Percentiles rank a stretch among this genome's conserved stretches.
Conservation (phyloP, 1,140 invertebrate genomes). For the Bilobella aurantiaca region DNA sequence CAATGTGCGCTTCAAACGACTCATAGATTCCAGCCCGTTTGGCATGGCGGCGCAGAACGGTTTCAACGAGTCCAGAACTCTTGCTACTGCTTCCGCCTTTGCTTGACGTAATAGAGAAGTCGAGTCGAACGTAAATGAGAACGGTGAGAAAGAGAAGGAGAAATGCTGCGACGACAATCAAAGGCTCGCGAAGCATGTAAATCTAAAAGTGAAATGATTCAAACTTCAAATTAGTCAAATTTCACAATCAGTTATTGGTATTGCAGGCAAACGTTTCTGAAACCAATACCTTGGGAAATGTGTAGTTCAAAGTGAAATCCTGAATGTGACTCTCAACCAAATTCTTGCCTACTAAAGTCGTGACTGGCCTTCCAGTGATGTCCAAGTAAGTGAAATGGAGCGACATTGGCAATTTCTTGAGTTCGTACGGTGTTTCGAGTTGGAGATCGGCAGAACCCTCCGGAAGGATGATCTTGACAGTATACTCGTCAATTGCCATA, state of each 20-base stretch:
- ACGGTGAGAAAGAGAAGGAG: constrained; percentile 83
- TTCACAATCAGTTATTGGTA: not conserved
- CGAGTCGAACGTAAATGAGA: constrained; percentile 86
- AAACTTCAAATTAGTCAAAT: too few relatives aligned
- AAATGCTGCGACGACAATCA: constrained; percentile 76
- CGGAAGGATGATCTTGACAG: constrained; percentile 84
- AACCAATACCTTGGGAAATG: constrained; percentile 56
- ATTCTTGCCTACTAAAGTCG: constrained; percentile 75
- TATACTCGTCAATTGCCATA: constrained; percentile 84
- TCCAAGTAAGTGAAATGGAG: constrained; percentile 91
- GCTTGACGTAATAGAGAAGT: constrained; percentile 68
- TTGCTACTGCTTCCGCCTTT: constrained; percentile 39
- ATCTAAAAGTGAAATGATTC: constrained; percentile 29
- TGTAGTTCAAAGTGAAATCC: constrained; percentile 71
- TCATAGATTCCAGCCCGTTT: constrained; percentile 52
- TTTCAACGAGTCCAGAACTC: constrained; percentile 38
- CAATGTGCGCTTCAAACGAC: constrained; percentile 53
- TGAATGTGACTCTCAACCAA: constrained; percentile 95
- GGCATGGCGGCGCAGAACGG: constrained; percentile 52
- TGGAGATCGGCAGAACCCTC: constrained; percentile 78
- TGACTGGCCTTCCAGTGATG: constrained; percentile 78
- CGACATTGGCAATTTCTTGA: constrained; percentile 60
- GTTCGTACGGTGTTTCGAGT: constrained; percentile 69
- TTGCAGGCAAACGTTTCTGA: not conserved
- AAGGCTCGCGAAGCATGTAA: constrained; percentile 78